A percentile compares a stretch with the other conserved stretches of the same genome.
Conservation (phyloP, 2,888 invertebrate species). For the Drosophila meridiana region DNA sequence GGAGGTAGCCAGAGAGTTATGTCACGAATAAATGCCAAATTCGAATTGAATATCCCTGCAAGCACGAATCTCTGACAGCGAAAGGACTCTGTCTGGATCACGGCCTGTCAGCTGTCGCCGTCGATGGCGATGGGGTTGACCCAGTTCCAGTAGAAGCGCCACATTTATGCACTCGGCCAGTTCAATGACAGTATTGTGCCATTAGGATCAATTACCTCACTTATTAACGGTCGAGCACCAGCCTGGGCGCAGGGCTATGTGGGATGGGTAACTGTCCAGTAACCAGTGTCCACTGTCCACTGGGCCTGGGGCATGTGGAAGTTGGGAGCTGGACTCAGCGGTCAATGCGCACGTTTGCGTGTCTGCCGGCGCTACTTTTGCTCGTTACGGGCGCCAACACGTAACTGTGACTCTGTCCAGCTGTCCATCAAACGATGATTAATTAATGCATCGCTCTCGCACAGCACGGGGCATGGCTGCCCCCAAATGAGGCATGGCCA, state of each 20-base stretch:
- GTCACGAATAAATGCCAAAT: background rate
- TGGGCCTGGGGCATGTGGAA: background rate
- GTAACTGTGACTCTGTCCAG: slow-evolving; percentile 19
- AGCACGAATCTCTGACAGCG: background rate
- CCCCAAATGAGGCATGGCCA: slow-evolving; percentile 38
- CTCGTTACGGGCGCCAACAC: slow-evolving; percentile 15
- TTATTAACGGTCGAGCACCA: slow-evolving; percentile 24
- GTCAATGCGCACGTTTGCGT: slow-evolving; percentile 41
- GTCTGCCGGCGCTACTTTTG: slow-evolving; percentile 24
- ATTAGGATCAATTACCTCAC: slow-evolving; percentile 54
- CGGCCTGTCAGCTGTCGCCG: background rate
- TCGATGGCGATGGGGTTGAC: background rate
- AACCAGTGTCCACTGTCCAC: background rate
- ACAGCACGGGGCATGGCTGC: background rate
- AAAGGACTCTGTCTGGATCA: background rate
- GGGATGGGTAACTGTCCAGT: background rate
- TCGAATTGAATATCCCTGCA: background rate
- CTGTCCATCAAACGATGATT: slow-evolving; percentile 39
- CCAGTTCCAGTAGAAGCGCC: slow-evolving; percentile 12
- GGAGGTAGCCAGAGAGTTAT: too few relatives aligned
- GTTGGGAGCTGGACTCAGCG: slow-evolving; percentile 11
- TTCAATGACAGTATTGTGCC: slow-evolving; percentile 32
- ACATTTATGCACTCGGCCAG: slow-evolving; percentile 17
- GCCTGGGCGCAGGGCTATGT: background rate
- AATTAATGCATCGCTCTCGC: slow-evolving; percentile 26